Evolutionary conservation across 2,888 invertebrate genomes (phyloP).

Genomic region (Platycheirus albimanus): DNA sequence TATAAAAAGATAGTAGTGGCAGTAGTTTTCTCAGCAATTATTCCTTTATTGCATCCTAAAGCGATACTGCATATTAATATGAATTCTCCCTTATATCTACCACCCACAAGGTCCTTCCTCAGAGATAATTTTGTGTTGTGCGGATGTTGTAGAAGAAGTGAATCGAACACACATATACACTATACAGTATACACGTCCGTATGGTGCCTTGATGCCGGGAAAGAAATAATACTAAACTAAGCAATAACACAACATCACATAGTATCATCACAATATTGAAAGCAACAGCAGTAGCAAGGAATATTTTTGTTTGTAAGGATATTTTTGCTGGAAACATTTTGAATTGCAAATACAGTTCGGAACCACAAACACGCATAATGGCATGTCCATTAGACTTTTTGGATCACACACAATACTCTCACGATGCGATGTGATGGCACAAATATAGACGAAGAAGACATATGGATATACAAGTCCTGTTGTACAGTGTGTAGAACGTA

Average conservation of each 20-base stretch:
- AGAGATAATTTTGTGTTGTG: slow-evolving; percentile 47
- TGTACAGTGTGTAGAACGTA: background rate
- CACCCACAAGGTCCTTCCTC: background rate
- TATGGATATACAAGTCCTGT: slow-evolving; percentile 33
- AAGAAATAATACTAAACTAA: slow-evolving; percentile 68
- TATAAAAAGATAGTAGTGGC: background rate
- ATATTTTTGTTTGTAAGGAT: slow-evolving; percentile 24
- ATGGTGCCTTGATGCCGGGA: slow-evolving; percentile 51
- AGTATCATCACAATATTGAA: slow-evolving; percentile 34
- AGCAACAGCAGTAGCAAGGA: slow-evolving; percentile 3
- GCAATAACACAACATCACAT: slow-evolving; percentile 56
- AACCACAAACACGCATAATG: slow-evolving; percentile 52
- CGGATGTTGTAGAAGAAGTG: slow-evolving; percentile 52
- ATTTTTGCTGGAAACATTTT: slow-evolving; percentile 60
- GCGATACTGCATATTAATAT: slow-evolving; percentile 68
- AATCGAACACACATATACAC: slow-evolving; percentile 26
- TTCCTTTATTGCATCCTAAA: slow-evolving; percentile 71
- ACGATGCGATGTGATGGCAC: background rate
- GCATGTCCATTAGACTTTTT: slow-evolving; percentile 55
- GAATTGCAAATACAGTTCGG: slow-evolving; percentile 70
- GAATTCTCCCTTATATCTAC: slow-evolving; percentile 15
- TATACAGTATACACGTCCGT: slow-evolving; percentile 28
- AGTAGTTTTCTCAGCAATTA: slow-evolving; percentile 61
- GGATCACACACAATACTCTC: slow-evolving; percentile 28
- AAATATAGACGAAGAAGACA: slow-evolving; percentile 45